These are phyloP conservation scores for Drosophila lacertosa DNA, from an alignment of 1,140 invertebrate species.

Conservation along the genomic window DNA sequence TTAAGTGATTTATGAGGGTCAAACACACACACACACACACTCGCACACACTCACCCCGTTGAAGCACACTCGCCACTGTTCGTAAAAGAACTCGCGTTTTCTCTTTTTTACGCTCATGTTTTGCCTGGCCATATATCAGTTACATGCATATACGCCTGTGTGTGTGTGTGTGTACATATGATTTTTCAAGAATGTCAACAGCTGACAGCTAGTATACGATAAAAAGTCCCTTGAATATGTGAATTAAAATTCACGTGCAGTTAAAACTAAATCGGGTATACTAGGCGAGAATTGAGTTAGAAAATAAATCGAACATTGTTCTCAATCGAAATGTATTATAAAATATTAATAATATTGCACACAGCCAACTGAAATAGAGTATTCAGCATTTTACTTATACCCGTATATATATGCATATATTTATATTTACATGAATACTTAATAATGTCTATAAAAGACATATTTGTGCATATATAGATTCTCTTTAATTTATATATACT, in stretches of 20 bases:
- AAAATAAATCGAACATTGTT: too few relatives aligned
- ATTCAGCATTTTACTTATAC: too few relatives aligned
- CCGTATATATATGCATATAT: too few relatives aligned
- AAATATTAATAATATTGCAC: too few relatives aligned
- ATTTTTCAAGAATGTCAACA: conserved; percentile 74
- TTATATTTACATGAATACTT: too few relatives aligned
- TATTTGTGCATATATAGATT: too few relatives aligned
- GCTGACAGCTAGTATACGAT: conserved; percentile 65
- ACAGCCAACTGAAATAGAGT: too few relatives aligned
- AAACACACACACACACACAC: conserved; percentile 11
- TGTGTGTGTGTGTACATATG: conserved; percentile 30
- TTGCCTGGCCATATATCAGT: conserved; percentile 39
- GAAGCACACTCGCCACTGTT: not conserved
- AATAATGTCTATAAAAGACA: too few relatives aligned
- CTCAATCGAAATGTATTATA: too few relatives aligned
- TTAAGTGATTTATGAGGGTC: conserved; percentile 72
- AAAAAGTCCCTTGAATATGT: conserved; percentile 41
- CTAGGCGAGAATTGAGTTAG: too few relatives aligned
- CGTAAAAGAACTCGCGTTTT: conserved; percentile 22
- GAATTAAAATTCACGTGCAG: conserved; percentile 1
- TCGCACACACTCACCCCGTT: not conserved
- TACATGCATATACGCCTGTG: too few relatives aligned
- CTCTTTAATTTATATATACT: too few relatives aligned
- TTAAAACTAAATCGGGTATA: not conserved
- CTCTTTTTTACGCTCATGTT: conserved; percentile 22